Base-by-base conservation (phyloP, 2,797 vertebrate genomes). In the Botia almorhae region DNA sequence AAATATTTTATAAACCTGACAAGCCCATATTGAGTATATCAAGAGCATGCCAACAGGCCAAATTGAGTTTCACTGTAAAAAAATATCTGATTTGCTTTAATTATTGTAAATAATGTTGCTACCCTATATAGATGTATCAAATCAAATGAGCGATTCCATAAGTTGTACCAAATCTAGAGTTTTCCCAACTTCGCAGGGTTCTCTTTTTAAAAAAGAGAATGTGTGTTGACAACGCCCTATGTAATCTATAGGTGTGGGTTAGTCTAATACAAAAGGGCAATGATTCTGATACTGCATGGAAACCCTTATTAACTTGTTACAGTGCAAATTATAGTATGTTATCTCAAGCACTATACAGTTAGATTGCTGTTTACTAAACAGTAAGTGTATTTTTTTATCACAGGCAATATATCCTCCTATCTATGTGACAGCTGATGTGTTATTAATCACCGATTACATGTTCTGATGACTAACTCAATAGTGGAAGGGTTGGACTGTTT, bases 271-370 rank as follows among this genome's bases (percentile, higher is more conserved):
- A 69, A 69, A 56, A 16, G 29, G 4, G 21, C 58, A 78, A 78
- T 36, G 13, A 70, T 17, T 69, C 17, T 60, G 67, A 26, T 36
- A 43, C 55, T 6, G 5, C 33, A 43, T 29, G 23, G 17, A 68
- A 51, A 16, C 33, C 26, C 33, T 19, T 17, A 39, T 29, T 63
- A 51, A 78, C 67, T 55, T 78, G 33, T n/a, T 56, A 48, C 33
- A 74, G 58, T 74, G 39, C 17, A 64, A 64, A 61, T 29, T 16
- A 61, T 10, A 61, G 46, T 53, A 39, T 33, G 55, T 69, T 69
- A 78, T 70, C 55, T 39, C 26, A 78, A 60, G 65, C 48, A 50
- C 50, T 33, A 78, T 17, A 63, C 43, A 78, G 19, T n/a, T 63
- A 50, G 26, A 70, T 51, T 14, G 36, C 39, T 43, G 19, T 55